Evolutionary conservation across 2,888 invertebrate genomes (phyloP), one percentile per base, ranked within the genome.

Genomic region (Poecilobothrus nobilitatus): DNA sequence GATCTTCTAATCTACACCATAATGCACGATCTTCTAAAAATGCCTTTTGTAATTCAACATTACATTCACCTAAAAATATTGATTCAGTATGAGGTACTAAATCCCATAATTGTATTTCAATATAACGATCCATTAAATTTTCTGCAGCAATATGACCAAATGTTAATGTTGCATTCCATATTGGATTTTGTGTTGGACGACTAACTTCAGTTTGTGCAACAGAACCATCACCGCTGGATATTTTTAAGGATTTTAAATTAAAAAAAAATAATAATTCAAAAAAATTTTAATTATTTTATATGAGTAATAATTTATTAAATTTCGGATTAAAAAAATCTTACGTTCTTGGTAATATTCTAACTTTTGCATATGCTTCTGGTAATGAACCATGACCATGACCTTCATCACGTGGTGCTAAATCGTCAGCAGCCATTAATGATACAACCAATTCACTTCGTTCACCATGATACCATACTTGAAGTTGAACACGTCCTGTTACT

Each of bases 71-170:
- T 33, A 94, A 85, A 74, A 92, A 91, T 67, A 90, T 87, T 69
- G 90, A 91, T 74, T 93, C 93, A 68, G 90, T 89, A 74, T 92
- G 91, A 0, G 92, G 91, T 74, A 89, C 89, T 73, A 90, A 86
- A 78, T 94, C 94, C 94, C 94, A 95, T 18, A 95, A 84, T 20
- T 93, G 93, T 21, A 95, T 90, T 78, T 95, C 94, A 68, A 95
- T 85, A 10, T 89, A 88, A 69, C 91, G 87, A 70, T 91, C 91
- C 81, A 91, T 89, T 65, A 95, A 83, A 75, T 90, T 87, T 72
- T 93, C 92, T 0, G 89, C 91, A 53, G 89, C 89, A 20, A 93
- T 88, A 53, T 90, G 89, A 2, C 89, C 86, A 78, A 95, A 94
- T 69, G 90, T 91, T 41, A 95, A 84, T 22, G 94, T 95, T 21